phyloP scores from a whole-genome alignment of 2,888 invertebrate species.

The Aproaerema taeniolella region DNA sequence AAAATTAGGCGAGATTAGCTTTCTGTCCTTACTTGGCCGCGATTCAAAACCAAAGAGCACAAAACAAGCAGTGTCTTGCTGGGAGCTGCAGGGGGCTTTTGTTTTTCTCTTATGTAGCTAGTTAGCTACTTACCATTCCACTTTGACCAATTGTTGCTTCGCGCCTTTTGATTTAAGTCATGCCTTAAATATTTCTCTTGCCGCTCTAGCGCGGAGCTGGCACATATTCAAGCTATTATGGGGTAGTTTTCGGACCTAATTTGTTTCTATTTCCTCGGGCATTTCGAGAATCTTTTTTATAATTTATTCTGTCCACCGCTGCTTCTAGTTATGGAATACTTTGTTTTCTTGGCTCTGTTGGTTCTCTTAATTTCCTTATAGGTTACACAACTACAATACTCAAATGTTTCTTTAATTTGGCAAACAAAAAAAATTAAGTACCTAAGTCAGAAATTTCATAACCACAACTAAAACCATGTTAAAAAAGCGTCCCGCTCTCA shows the following conservation, averaged over 20 bases:
- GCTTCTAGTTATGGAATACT: no score
- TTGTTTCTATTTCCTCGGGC: no score
- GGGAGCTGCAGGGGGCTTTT: slow-evolving; percentile 35
- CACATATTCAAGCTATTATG: slow-evolving; percentile 22
- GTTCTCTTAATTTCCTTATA: no score
- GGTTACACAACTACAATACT: no score
- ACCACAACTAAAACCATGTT: no score
- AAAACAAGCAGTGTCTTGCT: slow-evolving; percentile 38
- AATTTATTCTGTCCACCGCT: no score
- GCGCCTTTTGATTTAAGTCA: slow-evolving; percentile 27
- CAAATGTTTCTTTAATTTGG: no score
- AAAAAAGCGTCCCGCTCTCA: no score
- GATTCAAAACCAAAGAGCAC: slow-evolving; percentile 46
- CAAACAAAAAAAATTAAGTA: no score
- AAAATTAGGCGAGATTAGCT: slow-evolving; percentile 45
- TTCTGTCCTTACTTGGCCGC: slow-evolving; percentile 42
- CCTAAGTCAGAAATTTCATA: no score
- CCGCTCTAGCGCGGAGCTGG: slow-evolving; percentile 18
- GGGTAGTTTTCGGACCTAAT: slow-evolving; percentile 15
- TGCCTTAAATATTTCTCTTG: slow-evolving; percentile 10
- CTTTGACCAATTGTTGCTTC: slow-evolving; percentile 54
- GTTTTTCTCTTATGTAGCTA: slow-evolving; percentile 35
- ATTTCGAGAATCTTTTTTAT: no score
- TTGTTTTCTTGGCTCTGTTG: no score
- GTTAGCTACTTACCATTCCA: slow-evolving; percentile 27